phyloP scores from a whole-genome alignment of 2,888 invertebrate species.

The Meiosimyza decipiens region DNA sequence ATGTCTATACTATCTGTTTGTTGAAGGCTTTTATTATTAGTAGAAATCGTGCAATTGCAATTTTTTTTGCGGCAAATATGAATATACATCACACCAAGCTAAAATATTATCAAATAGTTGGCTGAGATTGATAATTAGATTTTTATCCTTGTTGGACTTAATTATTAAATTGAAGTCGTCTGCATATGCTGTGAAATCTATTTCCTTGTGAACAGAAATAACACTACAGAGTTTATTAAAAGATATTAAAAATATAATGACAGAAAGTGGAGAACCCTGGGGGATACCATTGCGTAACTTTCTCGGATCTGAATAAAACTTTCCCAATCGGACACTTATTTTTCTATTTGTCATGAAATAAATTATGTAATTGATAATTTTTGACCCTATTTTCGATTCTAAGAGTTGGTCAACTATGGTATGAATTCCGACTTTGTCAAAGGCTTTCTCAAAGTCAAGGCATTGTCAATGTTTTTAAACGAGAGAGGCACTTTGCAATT shows the following conservation, averaged over 20 bases:
- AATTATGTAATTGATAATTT: conserved; percentile 6
- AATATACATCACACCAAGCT: conserved; percentile 19
- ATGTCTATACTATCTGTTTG: background rate
- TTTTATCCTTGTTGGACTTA: background rate
- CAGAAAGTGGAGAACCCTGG: conserved; percentile 25
- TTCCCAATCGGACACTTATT: background rate
- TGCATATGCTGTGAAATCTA: too few relatives aligned
- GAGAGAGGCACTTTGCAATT: conserved; percentile 2
- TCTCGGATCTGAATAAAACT: too few relatives aligned
- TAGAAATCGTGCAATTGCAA: background rate
- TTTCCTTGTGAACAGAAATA: too few relatives aligned
- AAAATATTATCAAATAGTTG: background rate
- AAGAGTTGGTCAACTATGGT: background rate
- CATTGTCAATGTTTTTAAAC: conserved; percentile 2
- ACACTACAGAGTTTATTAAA: conserved; percentile 18
- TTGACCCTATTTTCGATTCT: conserved; percentile 24
- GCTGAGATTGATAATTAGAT: background rate
- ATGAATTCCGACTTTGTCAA: conserved; percentile 28
- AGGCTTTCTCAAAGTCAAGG: conserved; percentile 26
- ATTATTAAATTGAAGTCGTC: too few relatives aligned
- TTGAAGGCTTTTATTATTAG: background rate
- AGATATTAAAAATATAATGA: conserved; percentile 21
- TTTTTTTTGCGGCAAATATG: conserved; percentile 21
- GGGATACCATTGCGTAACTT: conserved; percentile 17
- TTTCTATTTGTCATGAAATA: conserved; percentile 16